These are phyloP conservation scores for Lampris incognitus DNA, from an alignment of 2,113 vertebrate genomes.

Conservation along the genomic window DNA sequence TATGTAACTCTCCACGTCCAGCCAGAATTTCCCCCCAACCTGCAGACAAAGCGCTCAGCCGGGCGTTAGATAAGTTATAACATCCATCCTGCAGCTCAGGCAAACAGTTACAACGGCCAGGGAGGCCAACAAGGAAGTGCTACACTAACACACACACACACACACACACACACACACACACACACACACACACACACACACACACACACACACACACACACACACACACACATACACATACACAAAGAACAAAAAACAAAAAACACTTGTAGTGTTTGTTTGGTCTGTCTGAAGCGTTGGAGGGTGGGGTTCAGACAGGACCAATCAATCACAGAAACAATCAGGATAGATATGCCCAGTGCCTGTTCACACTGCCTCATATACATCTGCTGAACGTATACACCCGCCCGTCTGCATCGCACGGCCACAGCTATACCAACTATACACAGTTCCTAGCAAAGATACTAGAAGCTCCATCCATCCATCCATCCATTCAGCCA, in stretches of 20 bases:
- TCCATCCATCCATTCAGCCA: no score
- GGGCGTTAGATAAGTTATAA: constrained; percentile 50
- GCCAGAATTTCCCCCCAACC: constrained; percentile 17
- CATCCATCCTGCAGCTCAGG: constrained; percentile 32
- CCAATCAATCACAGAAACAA: constrained; percentile 56
- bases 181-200: no score
- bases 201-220: no score
- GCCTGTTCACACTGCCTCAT: constrained; percentile 24
- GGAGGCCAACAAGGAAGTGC: constrained; percentile 23
- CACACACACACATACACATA: no score
- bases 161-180: no score
- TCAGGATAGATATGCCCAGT: constrained; percentile 28
- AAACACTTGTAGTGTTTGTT: constrained; percentile 29
- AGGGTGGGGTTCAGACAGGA: constrained; percentile 40
- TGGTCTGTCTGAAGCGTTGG: constrained; percentile 22
- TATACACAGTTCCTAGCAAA: no score
- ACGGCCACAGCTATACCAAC: neutral
- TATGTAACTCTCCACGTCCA: constrained; percentile 54
- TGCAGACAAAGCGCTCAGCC: constrained; percentile 43
- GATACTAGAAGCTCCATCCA: no score
- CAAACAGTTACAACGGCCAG: neutral
- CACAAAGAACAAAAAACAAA: neutral
- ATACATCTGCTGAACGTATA: constrained; percentile 49
- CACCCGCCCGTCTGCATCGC: constrained; percentile 31
- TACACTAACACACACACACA: no score